Conservation (phyloP, 2,113 vertebrate genomes). For the Glareola pratincola region DNA sequence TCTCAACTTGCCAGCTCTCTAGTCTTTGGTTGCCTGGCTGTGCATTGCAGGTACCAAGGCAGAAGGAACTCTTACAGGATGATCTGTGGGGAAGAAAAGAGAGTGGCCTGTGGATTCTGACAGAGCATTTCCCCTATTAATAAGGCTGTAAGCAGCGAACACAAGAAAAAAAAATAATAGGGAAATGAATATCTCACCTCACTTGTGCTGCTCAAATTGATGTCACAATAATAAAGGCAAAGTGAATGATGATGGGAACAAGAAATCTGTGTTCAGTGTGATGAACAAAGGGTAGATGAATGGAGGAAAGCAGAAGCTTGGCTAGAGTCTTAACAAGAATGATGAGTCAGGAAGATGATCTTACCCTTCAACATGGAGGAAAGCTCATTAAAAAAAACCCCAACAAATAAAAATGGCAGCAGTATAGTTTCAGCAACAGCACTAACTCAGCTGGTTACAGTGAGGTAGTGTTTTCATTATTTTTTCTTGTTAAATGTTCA, state of each 20-base stretch:
- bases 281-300: neutral
- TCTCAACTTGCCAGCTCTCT: slow-evolving; percentile 45
- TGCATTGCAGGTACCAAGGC: slow-evolving; percentile 26
- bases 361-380: neutral
- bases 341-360: neutral
- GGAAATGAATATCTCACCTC: neutral
- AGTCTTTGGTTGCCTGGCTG: slow-evolving; percentile 41
- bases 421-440: neutral
- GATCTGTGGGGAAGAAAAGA: slow-evolving; percentile 34
- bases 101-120: slow-evolving; percentile 3
- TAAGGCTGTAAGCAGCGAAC: neutral
- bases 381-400: neutral
- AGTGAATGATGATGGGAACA: neutral
- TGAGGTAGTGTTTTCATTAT: neutral
- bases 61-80: slow-evolving; percentile 39
- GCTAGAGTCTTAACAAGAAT: neutral
- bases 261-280: neutral
- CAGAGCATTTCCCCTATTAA: neutral
- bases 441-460: neutral
- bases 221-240: neutral
- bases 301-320: neutral
- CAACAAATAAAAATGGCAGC: neutral
- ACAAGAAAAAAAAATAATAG: neutral
- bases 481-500: neutral
- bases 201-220: neutral